These are phyloP conservation scores for Neodiprion virginianus DNA, from an alignment of 1,140 invertebrate species.

Conservation along the genomic window DNA sequence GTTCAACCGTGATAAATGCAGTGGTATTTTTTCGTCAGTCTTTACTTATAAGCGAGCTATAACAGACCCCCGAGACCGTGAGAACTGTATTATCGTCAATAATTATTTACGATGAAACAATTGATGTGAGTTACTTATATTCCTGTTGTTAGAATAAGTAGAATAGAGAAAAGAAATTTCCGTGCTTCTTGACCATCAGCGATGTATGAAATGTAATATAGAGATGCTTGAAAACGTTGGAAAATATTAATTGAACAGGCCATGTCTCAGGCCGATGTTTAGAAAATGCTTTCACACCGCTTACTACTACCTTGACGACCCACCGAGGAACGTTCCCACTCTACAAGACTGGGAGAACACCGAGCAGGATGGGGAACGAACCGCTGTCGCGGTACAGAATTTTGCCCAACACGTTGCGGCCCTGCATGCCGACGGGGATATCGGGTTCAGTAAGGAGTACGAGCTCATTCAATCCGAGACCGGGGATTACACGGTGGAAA, in stretches of 20 bases:
- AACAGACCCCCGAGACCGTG: no score
- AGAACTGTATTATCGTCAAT: no score
- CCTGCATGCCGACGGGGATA: slow-evolving; percentile 87
- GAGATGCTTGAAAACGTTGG: background rate
- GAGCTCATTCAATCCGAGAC: slow-evolving; percentile 83
- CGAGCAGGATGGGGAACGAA: slow-evolving; percentile 64
- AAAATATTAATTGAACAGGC: slow-evolving; percentile 40
- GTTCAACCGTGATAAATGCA: background rate
- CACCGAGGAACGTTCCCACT: slow-evolving; percentile 65
- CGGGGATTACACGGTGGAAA: slow-evolving; percentile 80
- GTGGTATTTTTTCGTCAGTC: background rate
- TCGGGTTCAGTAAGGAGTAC: slow-evolving; percentile 90
- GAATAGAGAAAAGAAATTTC: background rate
- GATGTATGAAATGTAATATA: background rate
- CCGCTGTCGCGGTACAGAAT: slow-evolving; percentile 74
- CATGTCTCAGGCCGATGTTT: slow-evolving; percentile 56
- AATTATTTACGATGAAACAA: background rate
- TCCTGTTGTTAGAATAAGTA: background rate
- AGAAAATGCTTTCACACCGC: slow-evolving; percentile 83
- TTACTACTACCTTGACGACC: slow-evolving; percentile 86
- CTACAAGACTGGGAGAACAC: slow-evolving; percentile 65
- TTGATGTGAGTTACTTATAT: background rate
- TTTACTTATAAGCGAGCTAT: no score
- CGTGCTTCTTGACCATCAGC: background rate
- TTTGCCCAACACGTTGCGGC: slow-evolving; percentile 83